Evolutionary conservation across 2,888 invertebrate genomes (phyloP).

Genomic region (Oxytorus armatus): DNA sequence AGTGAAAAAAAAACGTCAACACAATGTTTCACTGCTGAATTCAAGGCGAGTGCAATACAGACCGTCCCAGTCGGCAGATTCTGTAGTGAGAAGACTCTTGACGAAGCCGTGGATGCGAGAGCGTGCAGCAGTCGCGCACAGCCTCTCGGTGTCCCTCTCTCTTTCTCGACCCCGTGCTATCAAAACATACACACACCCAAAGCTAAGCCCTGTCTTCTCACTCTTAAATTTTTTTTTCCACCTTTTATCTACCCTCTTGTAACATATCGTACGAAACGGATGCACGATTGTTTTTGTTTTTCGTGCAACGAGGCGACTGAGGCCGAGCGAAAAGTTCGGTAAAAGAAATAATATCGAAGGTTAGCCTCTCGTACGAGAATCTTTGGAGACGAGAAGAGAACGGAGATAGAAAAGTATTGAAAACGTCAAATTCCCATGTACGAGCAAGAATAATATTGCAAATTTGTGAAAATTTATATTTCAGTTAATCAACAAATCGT

Average conservation of each 20-base stretch:
- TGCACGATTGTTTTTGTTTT: neutral
- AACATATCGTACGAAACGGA: neutral
- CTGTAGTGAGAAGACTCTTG: conserved; percentile 86
- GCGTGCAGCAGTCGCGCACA: conserved; percentile 88
- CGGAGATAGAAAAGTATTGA: conserved; percentile 3
- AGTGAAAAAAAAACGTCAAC: conserved; percentile 6
- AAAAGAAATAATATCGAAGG: neutral
- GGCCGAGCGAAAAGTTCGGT: neutral
- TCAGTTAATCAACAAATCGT: neutral
- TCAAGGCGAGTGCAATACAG: conserved; percentile 78
- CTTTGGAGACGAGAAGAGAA: conserved; percentile 30
- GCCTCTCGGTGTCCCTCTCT: conserved; percentile 85
- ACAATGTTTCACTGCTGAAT: conserved; percentile 24
- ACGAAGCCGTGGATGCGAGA: conserved; percentile 89
- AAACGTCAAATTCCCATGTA: conserved; percentile 15
- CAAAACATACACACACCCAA: conserved; percentile 73
- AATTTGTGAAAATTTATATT: conserved; percentile 18
- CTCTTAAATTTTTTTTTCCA: conserved; percentile 6
- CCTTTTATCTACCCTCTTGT: conserved; percentile 3
- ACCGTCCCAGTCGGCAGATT: conserved; percentile 83
- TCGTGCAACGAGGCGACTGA: conserved; percentile 3
- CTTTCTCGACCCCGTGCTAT: conserved; percentile 85
- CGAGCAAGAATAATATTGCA: conserved; percentile 19
- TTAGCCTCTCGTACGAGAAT: neutral
- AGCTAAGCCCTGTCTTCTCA: conserved; percentile 76